Evolutionary conservation across 2,888 invertebrate species (phyloP), one percentile per base, ranked within the genome.

Genomic region (Agriopis aurantiaria): DNA sequence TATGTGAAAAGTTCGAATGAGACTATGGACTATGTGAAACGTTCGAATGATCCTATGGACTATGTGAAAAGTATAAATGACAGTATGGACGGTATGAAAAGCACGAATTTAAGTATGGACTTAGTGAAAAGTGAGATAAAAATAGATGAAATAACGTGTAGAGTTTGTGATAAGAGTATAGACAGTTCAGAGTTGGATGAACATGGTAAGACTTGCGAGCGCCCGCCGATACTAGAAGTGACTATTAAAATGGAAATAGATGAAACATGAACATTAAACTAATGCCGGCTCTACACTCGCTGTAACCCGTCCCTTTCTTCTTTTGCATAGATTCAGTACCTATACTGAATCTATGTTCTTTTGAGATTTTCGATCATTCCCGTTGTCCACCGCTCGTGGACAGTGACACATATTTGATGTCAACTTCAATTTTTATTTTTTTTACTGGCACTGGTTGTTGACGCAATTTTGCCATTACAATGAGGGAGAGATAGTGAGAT

Each of bases 211-310:
- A 23, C 12, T 33, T 62, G 62, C 41, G 23, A 55, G 10, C 41
- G n/a, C 5, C 62, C 53, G 12, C 62, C 53, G 5, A 53, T 62
- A n/a, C 9, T 62, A 0, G 62, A 62, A 53, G 53, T 62, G 8
- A 62, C 45, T 46, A 53, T 62, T 12, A 62, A 62, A 33, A 62
- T 41, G 33, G 62, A 62, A 45, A 11, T 46, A 7, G 43, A 62
- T 6, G 53, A 62, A 10, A 52, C 23, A 52, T 52, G 10, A 23
- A 9, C 51, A 8, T 8, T 1, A 49, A 49, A 2, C n/a, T n/a
- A 43, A 43, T 43, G 43, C 43, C 9, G 46, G 10, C 11, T 46
- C 11, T 11, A 12, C 46, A 12, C 46, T 46, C 48, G 33, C 33
- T 33, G 33, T 33, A 33, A 33, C 23, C 23, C 1, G 23, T 33